These are phyloP conservation scores for Champsocephalus esox DNA, from an alignment of 2,797 vertebrate genomes.

Conservation along the genomic window DNA sequence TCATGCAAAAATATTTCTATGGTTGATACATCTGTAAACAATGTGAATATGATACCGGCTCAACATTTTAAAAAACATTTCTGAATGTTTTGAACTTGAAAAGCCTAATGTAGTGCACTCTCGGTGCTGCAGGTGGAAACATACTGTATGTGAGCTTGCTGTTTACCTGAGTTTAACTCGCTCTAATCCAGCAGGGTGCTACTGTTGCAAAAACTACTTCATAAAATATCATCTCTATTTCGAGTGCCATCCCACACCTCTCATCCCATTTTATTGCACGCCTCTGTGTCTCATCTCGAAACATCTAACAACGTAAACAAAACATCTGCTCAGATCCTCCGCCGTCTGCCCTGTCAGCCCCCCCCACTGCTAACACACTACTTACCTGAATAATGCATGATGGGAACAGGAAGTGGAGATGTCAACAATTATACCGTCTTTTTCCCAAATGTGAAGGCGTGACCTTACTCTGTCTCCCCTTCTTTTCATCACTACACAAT, in stretches of 20 bases:
- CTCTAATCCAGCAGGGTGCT: slow-evolving; percentile 25
- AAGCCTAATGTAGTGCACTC: neutral
- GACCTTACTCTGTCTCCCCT: slow-evolving; percentile 27
- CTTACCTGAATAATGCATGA: slow-evolving; percentile 73
- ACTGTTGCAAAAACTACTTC: slow-evolving; percentile 20
- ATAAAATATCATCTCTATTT: slow-evolving; percentile 51
- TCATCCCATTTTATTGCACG: slow-evolving; percentile 52
- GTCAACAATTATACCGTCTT: slow-evolving; percentile 39
- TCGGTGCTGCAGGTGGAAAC: neutral
- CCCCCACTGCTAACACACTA: slow-evolving; percentile 50
- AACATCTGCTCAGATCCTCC: slow-evolving; percentile 55
- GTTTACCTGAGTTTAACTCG: slow-evolving; percentile 29
- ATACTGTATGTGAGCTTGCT: slow-evolving; percentile 1
- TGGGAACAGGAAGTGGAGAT: slow-evolving; percentile 60
- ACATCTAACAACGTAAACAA: slow-evolving; percentile 57
- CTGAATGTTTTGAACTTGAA: neutral
- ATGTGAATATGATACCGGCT: neutral
- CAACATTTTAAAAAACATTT: neutral
- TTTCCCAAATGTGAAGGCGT: slow-evolving; percentile 43
- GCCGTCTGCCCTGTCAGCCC: slow-evolving; percentile 54
- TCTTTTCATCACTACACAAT: neutral
- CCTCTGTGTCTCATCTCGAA: slow-evolving; percentile 36
- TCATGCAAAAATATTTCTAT: neutral
- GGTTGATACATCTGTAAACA: slow-evolving; percentile 1
- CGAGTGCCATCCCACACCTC: slow-evolving; percentile 39